Evolutionary conservation across 2,113 vertebrate species (phyloP).

Genomic region (Tapirus terrestris): DNA sequence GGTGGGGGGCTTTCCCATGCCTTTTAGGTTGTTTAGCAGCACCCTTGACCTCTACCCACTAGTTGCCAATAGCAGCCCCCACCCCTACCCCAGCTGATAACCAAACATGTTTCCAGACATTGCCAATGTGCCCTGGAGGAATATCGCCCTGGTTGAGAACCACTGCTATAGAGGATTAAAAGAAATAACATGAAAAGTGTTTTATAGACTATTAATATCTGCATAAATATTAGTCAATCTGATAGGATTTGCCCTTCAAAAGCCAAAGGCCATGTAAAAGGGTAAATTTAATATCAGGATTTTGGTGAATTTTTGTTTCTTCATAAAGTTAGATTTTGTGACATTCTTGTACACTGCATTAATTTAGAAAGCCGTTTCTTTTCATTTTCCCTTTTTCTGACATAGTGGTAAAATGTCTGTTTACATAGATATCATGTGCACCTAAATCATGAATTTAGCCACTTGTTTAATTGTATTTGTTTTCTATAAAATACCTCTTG

Average conservation of each 20-base stretch:
- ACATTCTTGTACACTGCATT: conserved; percentile 27
- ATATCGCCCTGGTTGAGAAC: neutral
- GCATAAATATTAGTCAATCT: neutral
- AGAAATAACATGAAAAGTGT: neutral
- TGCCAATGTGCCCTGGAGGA: neutral
- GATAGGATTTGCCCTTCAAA: neutral
- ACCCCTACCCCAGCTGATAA: neutral
- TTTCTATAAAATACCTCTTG: conserved; percentile 49
- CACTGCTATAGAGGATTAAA: neutral
- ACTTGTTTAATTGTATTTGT: conserved; percentile 38
- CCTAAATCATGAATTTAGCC: conserved; percentile 31
- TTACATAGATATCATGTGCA: neutral
- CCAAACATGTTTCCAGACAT: neutral
- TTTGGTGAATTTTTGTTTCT: conserved; percentile 54
- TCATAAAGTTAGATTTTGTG: conserved; percentile 7
- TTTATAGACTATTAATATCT: conserved; percentile 33
- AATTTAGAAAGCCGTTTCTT: conserved; percentile 46
- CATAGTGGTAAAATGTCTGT: conserved; percentile 8
- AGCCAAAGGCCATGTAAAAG: conserved; percentile 8
- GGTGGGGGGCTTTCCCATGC: neutral
- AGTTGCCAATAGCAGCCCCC: neutral
- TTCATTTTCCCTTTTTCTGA: conserved; percentile 20
- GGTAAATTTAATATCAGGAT: neutral
- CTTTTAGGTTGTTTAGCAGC: neutral
- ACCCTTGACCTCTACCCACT: neutral